Evolutionary conservation across 2,113 vertebrate genomes (phyloP).

Genomic region (Xiphophorus maculatus): DNA sequence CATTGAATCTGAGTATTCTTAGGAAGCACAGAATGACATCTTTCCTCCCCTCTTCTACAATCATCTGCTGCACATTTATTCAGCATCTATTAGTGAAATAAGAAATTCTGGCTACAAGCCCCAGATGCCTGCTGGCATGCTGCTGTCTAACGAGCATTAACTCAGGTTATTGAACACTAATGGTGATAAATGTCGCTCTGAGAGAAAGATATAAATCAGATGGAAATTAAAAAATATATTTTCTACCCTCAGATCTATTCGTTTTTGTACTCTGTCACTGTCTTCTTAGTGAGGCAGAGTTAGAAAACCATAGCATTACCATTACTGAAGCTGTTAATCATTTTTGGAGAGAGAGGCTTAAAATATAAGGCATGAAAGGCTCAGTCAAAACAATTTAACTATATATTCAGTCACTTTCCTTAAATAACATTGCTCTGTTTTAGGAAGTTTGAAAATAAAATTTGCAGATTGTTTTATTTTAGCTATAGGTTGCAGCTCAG

Average conservation of each 20-base stretch:
- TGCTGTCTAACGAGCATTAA: conserved; percentile 56
- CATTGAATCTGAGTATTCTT: background rate
- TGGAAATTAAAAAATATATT: conserved; percentile 32
- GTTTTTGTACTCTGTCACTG: background rate
- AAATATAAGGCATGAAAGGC: conserved; percentile 4
- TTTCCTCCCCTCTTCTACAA: conserved; percentile 5
- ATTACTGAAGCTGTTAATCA: conserved; percentile 31
- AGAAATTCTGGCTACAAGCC: conserved; percentile 25
- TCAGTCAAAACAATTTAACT: conserved; percentile 17
- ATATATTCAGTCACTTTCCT: conserved; percentile 2
- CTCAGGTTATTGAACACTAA: conserved; percentile 69
- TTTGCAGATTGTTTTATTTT: conserved; percentile 1
- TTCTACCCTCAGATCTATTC: conserved; percentile 8
- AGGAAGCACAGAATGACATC: conserved; percentile 16
- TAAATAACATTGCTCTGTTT: background rate
- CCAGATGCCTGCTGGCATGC: conserved; percentile 54
- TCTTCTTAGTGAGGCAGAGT: conserved; percentile 8
- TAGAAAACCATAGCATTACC: conserved; percentile 15
- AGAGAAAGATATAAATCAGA: conserved; percentile 36
- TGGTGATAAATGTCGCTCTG: conserved; percentile 60
- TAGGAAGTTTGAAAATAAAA: conserved; percentile 8
- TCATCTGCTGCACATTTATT: conserved; percentile 16
- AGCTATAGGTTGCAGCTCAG: too few species aligned
- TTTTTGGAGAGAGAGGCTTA: background rate
- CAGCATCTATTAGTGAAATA: conserved; percentile 21